These are phyloP conservation scores for Galleria mellonella DNA, from an alignment of 1,140 invertebrate genomes.

Conservation along the genomic window DNA sequence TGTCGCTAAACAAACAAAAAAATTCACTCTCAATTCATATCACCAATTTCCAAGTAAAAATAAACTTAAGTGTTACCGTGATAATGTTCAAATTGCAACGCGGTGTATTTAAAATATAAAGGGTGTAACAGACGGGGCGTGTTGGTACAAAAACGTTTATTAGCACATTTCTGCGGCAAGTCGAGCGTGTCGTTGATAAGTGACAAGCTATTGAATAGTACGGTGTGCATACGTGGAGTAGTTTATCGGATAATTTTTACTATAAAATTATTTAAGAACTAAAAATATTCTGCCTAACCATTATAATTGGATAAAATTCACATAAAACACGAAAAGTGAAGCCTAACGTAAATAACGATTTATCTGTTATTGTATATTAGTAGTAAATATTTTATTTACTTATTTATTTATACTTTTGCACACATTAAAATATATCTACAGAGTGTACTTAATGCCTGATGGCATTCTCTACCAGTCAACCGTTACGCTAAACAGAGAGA, in stretches of 20 bases:
- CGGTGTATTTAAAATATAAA: not conserved
- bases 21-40: constrained; percentile 27
- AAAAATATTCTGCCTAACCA: too few species aligned
- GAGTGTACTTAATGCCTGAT: too few species aligned
- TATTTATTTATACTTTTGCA: too few species aligned
- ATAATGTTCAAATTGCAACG: constrained; percentile 10
- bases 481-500: too few species aligned
- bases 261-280: not conserved
- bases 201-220: constrained; percentile 44
- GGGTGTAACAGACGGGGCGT: constrained; percentile 17
- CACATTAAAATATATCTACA: too few species aligned
- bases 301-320: too few species aligned
- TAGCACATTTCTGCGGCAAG: constrained; percentile 44
- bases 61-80: not conserved
- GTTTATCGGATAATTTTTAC: not conserved
- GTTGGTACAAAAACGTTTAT: constrained; percentile 50
- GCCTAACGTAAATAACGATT: too few species aligned
- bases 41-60: constrained; percentile 2
- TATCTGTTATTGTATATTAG: too few species aligned
- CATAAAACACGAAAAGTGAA: too few species aligned
- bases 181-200: constrained; percentile 45
- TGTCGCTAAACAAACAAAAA: constrained; percentile 36
- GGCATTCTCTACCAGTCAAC: too few species aligned
- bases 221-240: constrained; percentile 13
- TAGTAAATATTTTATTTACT: too few species aligned